Evolutionary conservation across 2,797 vertebrate species (phyloP), one percentile per base, ranked within the genome.

Genomic region (Esox lucius): DNA sequence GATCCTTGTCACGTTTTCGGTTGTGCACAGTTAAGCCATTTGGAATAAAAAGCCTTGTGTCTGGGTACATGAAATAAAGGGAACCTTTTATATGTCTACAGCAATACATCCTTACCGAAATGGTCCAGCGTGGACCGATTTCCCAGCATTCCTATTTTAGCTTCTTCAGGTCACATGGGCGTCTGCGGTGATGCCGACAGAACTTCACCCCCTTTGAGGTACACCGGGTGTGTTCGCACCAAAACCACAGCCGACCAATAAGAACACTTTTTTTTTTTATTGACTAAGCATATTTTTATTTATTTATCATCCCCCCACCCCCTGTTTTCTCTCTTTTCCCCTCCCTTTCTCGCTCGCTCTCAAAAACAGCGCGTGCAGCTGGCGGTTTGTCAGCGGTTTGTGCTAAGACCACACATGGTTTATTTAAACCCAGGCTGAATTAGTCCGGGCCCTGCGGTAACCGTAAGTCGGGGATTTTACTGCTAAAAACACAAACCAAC

Each of bases 401-500:
- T 17, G 24, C 62, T 64, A 5, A 31, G 62, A 64, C 62, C 62
- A 64, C 62, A 64, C 62, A 64, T 26, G 62, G 24, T 64, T 64
- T 64, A 64, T 64, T 64, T 64, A 64, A 3, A 16, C 6, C 62
- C 59, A 24, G 59, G 24, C 24, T 62, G 22, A 22, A 24, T 62
- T 62, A 62, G 49, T 17, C 49, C 5, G 19, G 53, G 53, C 19
- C 6, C 56, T 56, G 53, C 17, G 19, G 53, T 56, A 56, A 56
- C 7, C 19, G 53, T 56, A 56, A 56, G 19, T n/a, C 53, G 17
- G 53, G 8, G n/a, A 8, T 56, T 56, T 56, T 0, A 56, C n/a
- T 2, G 53, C 53, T 56, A 62, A 62, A 62, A 62, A 62, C 61
- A 62, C 61, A 62, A 62, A 62, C 61, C 13, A 7, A 61, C 17